Conservation (phyloP, 1,140 invertebrate species). For the Pseudomyrmex pallidus region DNA sequence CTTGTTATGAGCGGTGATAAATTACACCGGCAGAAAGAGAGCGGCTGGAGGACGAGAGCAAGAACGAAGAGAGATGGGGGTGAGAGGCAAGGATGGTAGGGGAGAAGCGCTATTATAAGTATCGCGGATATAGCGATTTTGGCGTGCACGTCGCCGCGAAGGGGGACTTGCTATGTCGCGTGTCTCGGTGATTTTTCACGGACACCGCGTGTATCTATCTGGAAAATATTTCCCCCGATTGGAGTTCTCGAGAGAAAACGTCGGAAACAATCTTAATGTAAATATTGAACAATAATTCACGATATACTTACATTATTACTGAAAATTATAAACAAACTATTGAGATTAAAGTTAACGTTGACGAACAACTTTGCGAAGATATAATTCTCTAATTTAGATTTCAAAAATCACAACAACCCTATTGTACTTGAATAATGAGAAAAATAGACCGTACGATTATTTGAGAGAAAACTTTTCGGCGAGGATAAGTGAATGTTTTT, state of each 20-base stretch:
- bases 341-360: too few species aligned
- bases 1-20: slow-evolving; percentile 82
- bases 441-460: too few species aligned
- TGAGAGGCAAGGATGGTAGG: neutral
- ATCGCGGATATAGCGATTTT: slow-evolving; percentile 69
- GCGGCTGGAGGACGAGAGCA: slow-evolving; percentile 36
- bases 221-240: slow-evolving; percentile 36
- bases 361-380: too few species aligned
- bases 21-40: slow-evolving; percentile 69
- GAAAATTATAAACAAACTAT: neutral
- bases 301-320: neutral
- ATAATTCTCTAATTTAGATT: too few species aligned
- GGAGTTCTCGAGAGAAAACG: slow-evolving; percentile 23
- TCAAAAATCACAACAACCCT: too few species aligned
- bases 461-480: neutral
- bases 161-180: slow-evolving; percentile 65
- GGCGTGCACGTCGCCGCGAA: slow-evolving; percentile 14
- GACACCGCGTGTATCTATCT: slow-evolving; percentile 51
- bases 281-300: slow-evolving; percentile 26
- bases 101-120: slow-evolving; percentile 76
- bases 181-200: slow-evolving; percentile 73
- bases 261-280: slow-evolving; percentile 27
- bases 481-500: slow-evolving; percentile 45
- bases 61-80: slow-evolving; percentile 11
- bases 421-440: too few species aligned